Base-by-base conservation (phyloP, 2,797 vertebrate genomes). In the Chaunax sp. region DNA sequence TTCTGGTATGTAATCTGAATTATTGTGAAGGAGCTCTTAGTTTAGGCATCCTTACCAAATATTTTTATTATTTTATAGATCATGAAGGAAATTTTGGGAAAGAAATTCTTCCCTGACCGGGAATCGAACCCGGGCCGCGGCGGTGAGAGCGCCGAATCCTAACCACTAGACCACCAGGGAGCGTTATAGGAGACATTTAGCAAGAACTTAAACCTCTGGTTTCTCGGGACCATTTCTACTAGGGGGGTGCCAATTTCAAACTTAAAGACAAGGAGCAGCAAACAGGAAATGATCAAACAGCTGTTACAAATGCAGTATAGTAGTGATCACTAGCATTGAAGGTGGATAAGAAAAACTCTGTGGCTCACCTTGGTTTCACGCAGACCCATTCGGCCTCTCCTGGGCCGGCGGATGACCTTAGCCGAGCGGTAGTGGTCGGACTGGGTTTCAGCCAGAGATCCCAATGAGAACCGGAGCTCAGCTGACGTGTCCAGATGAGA, bases 401-500 rank as follows among this genome's bases (percentile, higher is more conserved):
- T 93, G 3, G 97, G 94, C 81, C 98, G 87, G 62, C 95, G 94
- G 88, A 98, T 96, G 55, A 99, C 97, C 90, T 98, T 98, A 60
- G 96, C 94, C 3, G 97, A 97, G 60, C 96, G 95, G 85, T 98
- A 99, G 77, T 94, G 94, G 74, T 99, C 98, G 22, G 96, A 92
- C 87, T 98, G 98, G 59, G 95, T 96, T 64, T 99, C 98, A 33
- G 96, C 96, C 38, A 99, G 89, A 33, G 98, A 98, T 16, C 97
- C 96, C 68, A 99, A 85, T 0, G 98, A 98, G 82, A 96, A 99
- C 4, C 97, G 93, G 45, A 98, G 89, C 86, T 99, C 98, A 45
- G 94, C 83, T 0, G 98, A 97, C 3, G 96, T 92, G 73, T 99
- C 98, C 75, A 99, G 90, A 72, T 97, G 98, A 90, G 97, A 94